A percentile compares a stretch with the other conserved stretches of the same genome.
phyloP scores from a whole-genome alignment of 2,113 vertebrate genomes.

The Cyanoliseus patagonus region DNA sequence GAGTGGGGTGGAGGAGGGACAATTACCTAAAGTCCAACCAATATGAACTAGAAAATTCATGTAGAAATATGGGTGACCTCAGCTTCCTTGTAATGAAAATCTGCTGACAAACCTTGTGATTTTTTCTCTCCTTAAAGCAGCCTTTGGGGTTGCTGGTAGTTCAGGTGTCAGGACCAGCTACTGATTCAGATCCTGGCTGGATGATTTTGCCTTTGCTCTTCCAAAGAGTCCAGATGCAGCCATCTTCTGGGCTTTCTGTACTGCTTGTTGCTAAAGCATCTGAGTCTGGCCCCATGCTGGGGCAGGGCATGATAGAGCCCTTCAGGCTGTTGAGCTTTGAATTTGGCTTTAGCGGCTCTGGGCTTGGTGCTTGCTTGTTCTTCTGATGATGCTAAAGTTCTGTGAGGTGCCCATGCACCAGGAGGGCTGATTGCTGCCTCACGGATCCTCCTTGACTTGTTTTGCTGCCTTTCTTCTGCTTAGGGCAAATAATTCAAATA shows the following conservation, averaged over 20 bases:
- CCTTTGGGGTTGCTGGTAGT: background rate
- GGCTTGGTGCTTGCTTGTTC: fast-evolving
- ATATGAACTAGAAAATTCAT: conserved; percentile 47
- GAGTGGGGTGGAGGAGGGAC: background rate
- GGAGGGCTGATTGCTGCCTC: background rate
- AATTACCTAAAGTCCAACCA: conserved; percentile 15
- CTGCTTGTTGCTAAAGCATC: background rate
- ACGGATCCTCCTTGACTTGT: background rate
- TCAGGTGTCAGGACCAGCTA: conserved; percentile 37
- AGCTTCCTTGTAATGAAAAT: conserved; percentile 51
- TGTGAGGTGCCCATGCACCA: background rate
- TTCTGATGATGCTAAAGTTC: background rate
- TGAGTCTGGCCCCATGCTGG: background rate
- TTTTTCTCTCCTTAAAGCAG: conserved; percentile 53
- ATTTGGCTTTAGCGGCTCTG: background rate
- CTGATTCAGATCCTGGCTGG: background rate
- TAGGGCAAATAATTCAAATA: background rate
- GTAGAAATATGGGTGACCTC: conserved; percentile 55
- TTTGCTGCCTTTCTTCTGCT: background rate
- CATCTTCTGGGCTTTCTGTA: background rate
- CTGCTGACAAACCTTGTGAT: conserved; percentile 62
- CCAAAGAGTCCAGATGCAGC: background rate
- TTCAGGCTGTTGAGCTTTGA: background rate
- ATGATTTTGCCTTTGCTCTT: conserved; percentile 20
- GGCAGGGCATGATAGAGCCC: background rate